A percentile compares a stretch with the other conserved stretches of the same genome.
Evolutionary conservation across 2,797 vertebrate species (phyloP).

Genomic region (Spinibarbus caldwelli): DNA sequence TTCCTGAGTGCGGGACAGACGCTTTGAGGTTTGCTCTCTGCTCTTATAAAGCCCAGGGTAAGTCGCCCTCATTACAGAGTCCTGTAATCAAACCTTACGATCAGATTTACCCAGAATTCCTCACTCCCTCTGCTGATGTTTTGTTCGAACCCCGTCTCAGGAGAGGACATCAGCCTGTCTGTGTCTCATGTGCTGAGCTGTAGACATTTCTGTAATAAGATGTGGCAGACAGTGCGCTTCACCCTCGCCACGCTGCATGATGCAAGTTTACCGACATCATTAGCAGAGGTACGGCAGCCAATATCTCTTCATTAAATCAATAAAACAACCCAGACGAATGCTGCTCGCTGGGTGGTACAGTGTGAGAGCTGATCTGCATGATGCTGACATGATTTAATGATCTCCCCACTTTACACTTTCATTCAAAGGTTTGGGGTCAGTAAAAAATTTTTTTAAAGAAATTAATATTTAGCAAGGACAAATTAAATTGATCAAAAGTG

Average conservation of each 20-base stretch:
- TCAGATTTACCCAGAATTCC: neutral
- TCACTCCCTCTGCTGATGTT: neutral
- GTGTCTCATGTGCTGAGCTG: conserved; percentile 79
- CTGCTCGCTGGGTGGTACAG: neutral
- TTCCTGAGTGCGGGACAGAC: conserved; percentile 88
- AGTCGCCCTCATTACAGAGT: conserved; percentile 34
- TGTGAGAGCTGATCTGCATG: conserved; percentile 29
- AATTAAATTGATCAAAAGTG: neutral
- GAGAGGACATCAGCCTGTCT: conserved; percentile 85
- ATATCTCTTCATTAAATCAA: conserved; percentile 10
- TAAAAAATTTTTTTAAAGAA: too few relatives aligned
- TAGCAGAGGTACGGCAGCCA: conserved; percentile 72
- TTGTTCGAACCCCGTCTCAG: conserved; percentile 64
- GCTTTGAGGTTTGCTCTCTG: conserved; percentile 89
- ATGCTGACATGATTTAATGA: conserved; percentile 23
- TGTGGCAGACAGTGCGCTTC: conserved; percentile 91
- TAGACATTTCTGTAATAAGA: conserved; percentile 92
- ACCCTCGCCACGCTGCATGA: conserved; percentile 75
- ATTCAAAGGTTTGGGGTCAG: neutral
- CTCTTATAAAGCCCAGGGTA: conserved; percentile 84
- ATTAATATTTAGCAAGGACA: neutral
- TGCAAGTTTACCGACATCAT: conserved; percentile 48
- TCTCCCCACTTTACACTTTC: neutral
- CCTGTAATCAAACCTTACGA: conserved; percentile 14
- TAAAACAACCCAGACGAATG: neutral